Evolutionary conservation across 2,797 vertebrate genomes (phyloP).

Genomic region (Spinibarbus caldwelli): DNA sequence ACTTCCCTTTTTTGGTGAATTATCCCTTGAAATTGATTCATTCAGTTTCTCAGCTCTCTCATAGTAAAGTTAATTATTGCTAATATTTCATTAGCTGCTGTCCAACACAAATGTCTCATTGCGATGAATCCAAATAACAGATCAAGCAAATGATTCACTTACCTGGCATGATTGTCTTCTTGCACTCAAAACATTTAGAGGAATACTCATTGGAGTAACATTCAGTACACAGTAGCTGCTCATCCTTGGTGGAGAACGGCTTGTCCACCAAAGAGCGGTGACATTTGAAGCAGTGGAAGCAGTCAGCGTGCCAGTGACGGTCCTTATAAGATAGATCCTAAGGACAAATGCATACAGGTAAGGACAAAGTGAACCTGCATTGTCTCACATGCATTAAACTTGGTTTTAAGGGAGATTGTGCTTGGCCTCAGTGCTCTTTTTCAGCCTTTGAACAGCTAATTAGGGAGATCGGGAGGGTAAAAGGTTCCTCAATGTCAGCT

Average conservation of each 20-base stretch:
- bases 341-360: neutral
- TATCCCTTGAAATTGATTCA: neutral
- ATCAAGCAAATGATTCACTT: constrained; percentile 52
- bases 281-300: constrained; percentile 90
- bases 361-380: neutral
- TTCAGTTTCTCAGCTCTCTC: too few relatives aligned
- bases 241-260: constrained; percentile 89
- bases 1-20: neutral
- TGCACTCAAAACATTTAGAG: constrained; percentile 89
- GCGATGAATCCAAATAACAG: neutral
- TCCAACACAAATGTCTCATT: neutral
- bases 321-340: constrained; percentile 95
- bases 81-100: neutral
- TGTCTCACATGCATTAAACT: neutral
- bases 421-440: constrained; percentile 6
- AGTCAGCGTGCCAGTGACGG: constrained; percentile 92
- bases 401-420: neutral
- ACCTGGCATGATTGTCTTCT: constrained; percentile 96
- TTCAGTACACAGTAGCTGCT: constrained; percentile 87
- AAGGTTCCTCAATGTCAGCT: constrained; percentile 16
- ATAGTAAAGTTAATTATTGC: neutral
- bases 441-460: constrained; percentile 8
- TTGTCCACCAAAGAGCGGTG: constrained; percentile 85
- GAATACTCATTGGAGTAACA: constrained; percentile 93
- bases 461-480: neutral